A percentile compares a stretch with the other conserved stretches of the same genome.
These are phyloP conservation scores for Tragulus kanchil DNA, from an alignment of 2,113 vertebrate species.

Conservation along the genomic window DNA sequence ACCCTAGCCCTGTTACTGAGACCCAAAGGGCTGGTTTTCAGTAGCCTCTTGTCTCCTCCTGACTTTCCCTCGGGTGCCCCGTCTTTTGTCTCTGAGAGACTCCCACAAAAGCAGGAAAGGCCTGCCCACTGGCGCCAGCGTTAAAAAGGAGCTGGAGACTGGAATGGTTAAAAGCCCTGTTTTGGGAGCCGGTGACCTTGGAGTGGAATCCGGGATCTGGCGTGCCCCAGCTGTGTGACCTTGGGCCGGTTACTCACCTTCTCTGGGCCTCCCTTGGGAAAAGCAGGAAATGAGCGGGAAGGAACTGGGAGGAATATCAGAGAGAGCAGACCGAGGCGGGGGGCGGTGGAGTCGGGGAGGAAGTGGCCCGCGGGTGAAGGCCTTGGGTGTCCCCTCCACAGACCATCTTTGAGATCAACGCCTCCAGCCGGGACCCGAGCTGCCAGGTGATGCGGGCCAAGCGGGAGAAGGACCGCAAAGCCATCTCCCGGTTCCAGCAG, in stretches of 20 bases:
- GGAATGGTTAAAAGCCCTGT: neutral
- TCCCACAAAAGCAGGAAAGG: neutral
- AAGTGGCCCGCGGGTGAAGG: neutral
- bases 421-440: constrained; percentile 91
- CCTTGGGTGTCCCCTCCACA: constrained; percentile 62
- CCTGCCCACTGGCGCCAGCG: too few species aligned
- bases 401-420: constrained; percentile 98
- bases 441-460: constrained; percentile 94
- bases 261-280: neutral
- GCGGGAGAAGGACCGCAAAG: constrained; percentile 88
- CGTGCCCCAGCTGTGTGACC: neutral
- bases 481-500: constrained; percentile 91
- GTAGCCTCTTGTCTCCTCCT: neutral
- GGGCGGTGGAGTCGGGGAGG: rapidly evolving
- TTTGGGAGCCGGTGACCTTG: neutral
- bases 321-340: neutral
- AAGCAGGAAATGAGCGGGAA: rapidly evolving
- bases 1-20: neutral
- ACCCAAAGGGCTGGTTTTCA: neutral
- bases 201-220: neutral
- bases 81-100: neutral
- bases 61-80: too few species aligned
- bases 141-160: too few species aligned
- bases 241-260: neutral
- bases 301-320: neutral